These are phyloP conservation scores for Vombatus ursinus DNA, from an alignment of 2,113 vertebrate genomes.

Conservation along the genomic window DNA sequence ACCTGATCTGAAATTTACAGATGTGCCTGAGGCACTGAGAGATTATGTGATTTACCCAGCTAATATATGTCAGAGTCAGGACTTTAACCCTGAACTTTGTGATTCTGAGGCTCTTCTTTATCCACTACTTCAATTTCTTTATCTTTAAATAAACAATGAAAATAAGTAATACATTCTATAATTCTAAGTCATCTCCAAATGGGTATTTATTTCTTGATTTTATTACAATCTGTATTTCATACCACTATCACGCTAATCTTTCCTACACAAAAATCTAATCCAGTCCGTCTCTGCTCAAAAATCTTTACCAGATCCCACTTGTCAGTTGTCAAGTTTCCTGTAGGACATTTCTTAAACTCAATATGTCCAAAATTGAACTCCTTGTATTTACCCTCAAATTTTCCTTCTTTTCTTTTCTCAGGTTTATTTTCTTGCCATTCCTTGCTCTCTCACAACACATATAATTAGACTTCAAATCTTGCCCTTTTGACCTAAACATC, in stretches of 20 bases:
- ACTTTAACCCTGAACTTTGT: background rate
- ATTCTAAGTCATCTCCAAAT: background rate
- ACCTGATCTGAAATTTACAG: background rate
- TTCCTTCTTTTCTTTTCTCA: background rate
- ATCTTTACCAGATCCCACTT: background rate
- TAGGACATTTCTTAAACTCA: too few species aligned
- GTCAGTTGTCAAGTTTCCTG: background rate
- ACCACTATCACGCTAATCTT: background rate
- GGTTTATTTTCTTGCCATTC: background rate
- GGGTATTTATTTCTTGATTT: background rate
- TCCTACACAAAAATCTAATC: background rate
- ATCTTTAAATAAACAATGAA: background rate
- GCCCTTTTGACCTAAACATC: background rate
- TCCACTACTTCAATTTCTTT: background rate
- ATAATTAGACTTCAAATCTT: background rate
- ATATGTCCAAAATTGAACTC: background rate
- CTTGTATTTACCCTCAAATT: background rate
- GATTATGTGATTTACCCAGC: background rate
- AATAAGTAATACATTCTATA: background rate
- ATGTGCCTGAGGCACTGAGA: background rate
- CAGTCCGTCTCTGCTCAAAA: background rate
- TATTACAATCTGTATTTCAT: background rate
- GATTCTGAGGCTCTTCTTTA: background rate
- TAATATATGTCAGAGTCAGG: background rate
- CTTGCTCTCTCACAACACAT: background rate